A percentile compares a stretch with the other conserved stretches of the same genome.
Conservation (phyloP, 2,113 vertebrate genomes). For the Nesogale talazaci region DNA sequence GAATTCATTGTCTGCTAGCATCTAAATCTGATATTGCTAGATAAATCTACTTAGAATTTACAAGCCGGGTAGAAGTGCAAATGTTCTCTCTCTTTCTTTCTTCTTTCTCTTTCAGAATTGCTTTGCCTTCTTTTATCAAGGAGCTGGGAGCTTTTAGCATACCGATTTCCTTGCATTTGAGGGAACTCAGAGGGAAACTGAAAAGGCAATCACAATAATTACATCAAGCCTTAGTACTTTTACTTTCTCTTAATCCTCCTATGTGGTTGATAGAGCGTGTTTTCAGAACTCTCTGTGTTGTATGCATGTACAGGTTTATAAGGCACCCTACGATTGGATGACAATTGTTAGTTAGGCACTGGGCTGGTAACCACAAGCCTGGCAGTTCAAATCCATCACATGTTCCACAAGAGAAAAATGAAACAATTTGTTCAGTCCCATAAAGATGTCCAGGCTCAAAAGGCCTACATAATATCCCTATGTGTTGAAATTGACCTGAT, state of each 20-base stretch:
- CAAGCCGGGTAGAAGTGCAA: not conserved
- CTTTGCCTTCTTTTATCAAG: constrained; percentile 57
- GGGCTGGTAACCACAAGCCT: too few species aligned
- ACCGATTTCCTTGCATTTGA: not conserved
- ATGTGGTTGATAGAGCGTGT: not conserved
- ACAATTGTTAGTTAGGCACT: too few species aligned
- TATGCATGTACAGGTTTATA: constrained; percentile 52
- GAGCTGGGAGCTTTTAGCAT: not conserved
- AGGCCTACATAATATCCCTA: too few species aligned
- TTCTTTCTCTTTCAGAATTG: not conserved
- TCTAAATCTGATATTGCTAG: not conserved
- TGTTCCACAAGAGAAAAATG: too few species aligned
- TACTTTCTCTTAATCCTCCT: constrained; percentile 27
- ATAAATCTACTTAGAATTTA: constrained; percentile 25
- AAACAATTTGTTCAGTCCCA: too few species aligned
- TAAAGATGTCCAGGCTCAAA: too few species aligned
- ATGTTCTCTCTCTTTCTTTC: not conserved
- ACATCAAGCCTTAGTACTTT: constrained; percentile 38
- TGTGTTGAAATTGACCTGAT: too few species aligned
- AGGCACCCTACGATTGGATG: not conserved
- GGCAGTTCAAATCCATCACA: too few species aligned
- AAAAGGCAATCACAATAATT: constrained; percentile 49
- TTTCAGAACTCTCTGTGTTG: constrained; percentile 6
- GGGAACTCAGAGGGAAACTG: constrained; percentile 22
- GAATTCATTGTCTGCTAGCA: not conserved